Base-by-base conservation (phyloP, 2,888 invertebrate genomes). In the Mamestra brassicae region DNA sequence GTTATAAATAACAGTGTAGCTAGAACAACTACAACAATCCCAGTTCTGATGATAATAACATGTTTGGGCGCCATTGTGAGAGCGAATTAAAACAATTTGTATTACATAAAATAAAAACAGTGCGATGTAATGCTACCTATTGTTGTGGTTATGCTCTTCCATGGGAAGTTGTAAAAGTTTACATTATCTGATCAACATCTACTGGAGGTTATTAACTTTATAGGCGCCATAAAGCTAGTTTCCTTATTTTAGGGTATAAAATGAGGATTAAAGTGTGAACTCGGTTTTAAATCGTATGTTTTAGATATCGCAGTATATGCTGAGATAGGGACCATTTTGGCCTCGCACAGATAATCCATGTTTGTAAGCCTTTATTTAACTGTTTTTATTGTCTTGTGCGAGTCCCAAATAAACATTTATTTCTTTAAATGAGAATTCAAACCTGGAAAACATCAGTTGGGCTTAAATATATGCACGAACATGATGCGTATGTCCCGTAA, bases 101-200 rank as follows among this genome's bases (percentile, higher is more conserved):
- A 72, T 77, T 80, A 80, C 84, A 82, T 82, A 83, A 79, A 79
- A 78, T 78, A 74, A 68, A 72, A 82, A 67, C 82, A 11, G 13
- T 34, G 1, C 61, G 3, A 58, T 70, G 67, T 72, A 79, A 83
- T 83, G 38, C 17, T 26, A 52, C 15, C 70, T 11, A 82, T 83
- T 82, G 80, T 83, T 79, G 75, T 63, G 71, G 65, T 66, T 69
- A 54, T 50, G 38, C 63, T 67, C 38, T 45, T 13, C 54, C 55
- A 80, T 80, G 82, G 54, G 83, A 83, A 75, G 58, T 60, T 71
- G 11, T 38, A 69, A 52, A 54, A 54, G 13, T 4, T 34, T 54
- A 62, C 45, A 13, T 52, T 78, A 75, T 77, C 55, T 58, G 45
- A 71, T 52, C 47, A 64, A 52, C 34, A 60, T 50, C 26, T 54